Conservation (phyloP, 2,113 vertebrate species). For the Tichodroma muraria region DNA sequence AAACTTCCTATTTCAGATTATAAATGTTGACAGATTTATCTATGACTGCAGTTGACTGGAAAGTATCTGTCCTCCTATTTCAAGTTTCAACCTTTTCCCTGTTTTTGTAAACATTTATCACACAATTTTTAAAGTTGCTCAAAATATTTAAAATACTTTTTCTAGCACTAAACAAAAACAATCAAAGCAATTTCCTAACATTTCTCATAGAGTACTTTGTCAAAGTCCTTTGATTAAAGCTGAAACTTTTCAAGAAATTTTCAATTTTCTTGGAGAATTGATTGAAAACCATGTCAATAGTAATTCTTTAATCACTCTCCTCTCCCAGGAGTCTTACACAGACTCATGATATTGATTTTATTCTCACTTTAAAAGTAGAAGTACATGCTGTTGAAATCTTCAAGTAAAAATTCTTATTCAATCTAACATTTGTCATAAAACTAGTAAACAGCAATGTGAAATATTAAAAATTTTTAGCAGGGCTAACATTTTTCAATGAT, state of each 20-base stretch:
- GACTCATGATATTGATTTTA: neutral
- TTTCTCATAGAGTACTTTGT: neutral
- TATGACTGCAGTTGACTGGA: neutral
- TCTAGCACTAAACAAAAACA: neutral
- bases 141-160: neutral
- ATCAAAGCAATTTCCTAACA: neutral
- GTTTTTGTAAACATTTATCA: neutral
- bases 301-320: neutral
- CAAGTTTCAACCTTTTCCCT: neutral
- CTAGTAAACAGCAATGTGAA: neutral
- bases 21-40: slow-evolving; percentile 42
- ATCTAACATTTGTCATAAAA: neutral
- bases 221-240: neutral
- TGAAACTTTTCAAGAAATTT: neutral
- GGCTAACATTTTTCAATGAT: neutral
- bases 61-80: neutral
- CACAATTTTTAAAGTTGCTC: neutral
- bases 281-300: neutral
- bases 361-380: neutral
- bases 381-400: neutral
- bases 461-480: neutral
- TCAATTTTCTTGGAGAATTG: neutral
- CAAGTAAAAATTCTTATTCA: neutral
- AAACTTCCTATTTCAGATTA: slow-evolving; percentile 29
- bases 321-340: neutral